Conservation (phyloP, 2,888 invertebrate genomes). For the Tetragonula carbonaria region DNA sequence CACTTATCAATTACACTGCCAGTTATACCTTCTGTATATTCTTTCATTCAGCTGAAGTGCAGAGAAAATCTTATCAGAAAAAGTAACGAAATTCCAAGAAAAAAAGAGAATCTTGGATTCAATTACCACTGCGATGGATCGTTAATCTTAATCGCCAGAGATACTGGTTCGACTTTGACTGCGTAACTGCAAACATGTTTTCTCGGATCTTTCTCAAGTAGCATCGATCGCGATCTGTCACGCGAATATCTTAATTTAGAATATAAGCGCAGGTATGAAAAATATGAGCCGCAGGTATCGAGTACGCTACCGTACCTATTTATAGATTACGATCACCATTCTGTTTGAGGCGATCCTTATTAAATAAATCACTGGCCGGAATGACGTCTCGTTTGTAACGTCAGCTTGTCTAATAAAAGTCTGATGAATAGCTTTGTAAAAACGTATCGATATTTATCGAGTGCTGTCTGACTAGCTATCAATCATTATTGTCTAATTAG, state of each 20-base stretch:
- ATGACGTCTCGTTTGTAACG: constrained; percentile 22
- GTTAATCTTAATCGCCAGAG: no score
- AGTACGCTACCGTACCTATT: constrained; percentile 16
- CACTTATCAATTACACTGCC: no score
- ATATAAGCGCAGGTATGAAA: constrained; percentile 18
- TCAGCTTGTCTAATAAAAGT: constrained; percentile 34
- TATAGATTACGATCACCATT: constrained; percentile 25
- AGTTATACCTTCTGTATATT: no score
- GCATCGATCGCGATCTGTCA: constrained; percentile 19
- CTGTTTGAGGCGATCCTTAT: constrained; percentile 25
- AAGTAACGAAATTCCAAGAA: no score
- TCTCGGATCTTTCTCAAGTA: constrained; percentile 1
- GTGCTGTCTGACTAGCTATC: background rate
- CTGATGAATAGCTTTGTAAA: constrained; percentile 36
- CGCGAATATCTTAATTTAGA: constrained; percentile 20
- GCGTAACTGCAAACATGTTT: background rate
- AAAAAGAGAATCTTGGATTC: no score
- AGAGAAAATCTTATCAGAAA: no score
- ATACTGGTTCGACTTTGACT: no score
- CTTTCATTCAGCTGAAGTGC: no score
- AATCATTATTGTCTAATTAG: constrained; percentile 23
- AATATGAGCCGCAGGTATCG: constrained; percentile 26
- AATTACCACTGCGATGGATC: no score
- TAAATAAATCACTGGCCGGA: constrained; percentile 47
- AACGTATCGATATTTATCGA: constrained; percentile 34